Conservation (phyloP, 2,797 vertebrate species). For the Spheniscus humboldti region DNA sequence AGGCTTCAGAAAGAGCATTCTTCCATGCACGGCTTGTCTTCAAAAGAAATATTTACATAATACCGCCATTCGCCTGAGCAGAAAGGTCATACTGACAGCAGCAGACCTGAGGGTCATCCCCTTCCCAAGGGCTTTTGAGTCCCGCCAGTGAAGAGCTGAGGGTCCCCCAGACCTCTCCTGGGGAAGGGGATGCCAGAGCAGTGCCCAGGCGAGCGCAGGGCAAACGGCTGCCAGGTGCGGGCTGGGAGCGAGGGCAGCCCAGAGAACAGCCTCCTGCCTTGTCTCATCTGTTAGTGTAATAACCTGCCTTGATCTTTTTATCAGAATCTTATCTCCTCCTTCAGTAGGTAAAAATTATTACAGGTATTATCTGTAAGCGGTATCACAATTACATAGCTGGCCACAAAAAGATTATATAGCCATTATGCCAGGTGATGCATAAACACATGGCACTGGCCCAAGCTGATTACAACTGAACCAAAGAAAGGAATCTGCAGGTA, state of each 20-base stretch:
- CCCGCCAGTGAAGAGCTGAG: neutral
- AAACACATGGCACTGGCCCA: neutral
- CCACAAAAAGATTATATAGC: neutral
- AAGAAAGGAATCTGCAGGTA: neutral
- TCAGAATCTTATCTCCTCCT: neutral
- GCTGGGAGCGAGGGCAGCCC: neutral
- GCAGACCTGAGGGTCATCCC: neutral
- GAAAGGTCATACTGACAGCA: neutral
- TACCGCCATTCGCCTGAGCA: neutral
- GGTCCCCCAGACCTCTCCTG: neutral
- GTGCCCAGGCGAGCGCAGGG: neutral
- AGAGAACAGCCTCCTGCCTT: fast-evolving
- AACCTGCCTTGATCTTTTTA: neutral
- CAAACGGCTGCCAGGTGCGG: fast-evolving
- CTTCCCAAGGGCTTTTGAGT: neutral
- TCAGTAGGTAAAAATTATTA: neutral
- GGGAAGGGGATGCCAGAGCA: neutral
- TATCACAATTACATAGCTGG: neutral
- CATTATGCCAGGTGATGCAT: neutral
- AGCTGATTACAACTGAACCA: neutral
- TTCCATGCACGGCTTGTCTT: neutral
- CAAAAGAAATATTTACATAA: neutral
- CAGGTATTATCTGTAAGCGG: neutral
- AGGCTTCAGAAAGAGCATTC: neutral
- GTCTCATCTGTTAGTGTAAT: neutral